Evolutionary conservation across 2,113 vertebrate genomes (phyloP).

Genomic region (Tetrax tetrax): DNA sequence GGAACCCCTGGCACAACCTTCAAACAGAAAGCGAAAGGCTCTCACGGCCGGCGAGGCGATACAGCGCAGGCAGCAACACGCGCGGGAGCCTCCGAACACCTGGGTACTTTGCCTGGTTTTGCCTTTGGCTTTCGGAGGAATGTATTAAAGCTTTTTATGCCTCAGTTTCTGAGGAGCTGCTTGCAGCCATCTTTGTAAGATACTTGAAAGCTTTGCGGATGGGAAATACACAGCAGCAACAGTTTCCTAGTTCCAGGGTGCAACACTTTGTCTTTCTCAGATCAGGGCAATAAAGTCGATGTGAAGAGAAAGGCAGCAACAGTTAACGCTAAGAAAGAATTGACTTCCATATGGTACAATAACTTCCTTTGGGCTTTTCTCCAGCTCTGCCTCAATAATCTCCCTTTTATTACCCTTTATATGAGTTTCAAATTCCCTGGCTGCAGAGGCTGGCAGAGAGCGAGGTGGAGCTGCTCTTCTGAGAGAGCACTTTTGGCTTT

Average conservation of each 20-base stretch:
- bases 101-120: neutral
- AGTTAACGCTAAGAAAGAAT: neutral
- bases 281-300: neutral
- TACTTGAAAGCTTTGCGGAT: neutral
- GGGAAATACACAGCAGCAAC: neutral
- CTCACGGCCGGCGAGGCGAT: rapidly evolving
- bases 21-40: slow-evolving; percentile 60
- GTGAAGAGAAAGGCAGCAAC: neutral
- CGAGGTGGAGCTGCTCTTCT: slow-evolving; percentile 2
- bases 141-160: neutral
- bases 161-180: neutral
- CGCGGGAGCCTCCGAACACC: neutral
- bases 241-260: neutral
- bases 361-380: slow-evolving; percentile 43
- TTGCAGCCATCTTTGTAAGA: neutral
- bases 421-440: slow-evolving; percentile 46
- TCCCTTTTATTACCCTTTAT: slow-evolving; percentile 46
- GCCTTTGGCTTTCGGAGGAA: neutral
- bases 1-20: neutral
- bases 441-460: neutral
- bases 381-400: slow-evolving; percentile 50
- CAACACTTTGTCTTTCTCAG: neutral
- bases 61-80: neutral
- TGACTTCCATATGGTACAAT: slow-evolving; percentile 37
- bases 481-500: neutral